These are phyloP conservation scores for Psilopsiagon aymara DNA, from an alignment of 2,113 vertebrate genomes.

Conservation along the genomic window DNA sequence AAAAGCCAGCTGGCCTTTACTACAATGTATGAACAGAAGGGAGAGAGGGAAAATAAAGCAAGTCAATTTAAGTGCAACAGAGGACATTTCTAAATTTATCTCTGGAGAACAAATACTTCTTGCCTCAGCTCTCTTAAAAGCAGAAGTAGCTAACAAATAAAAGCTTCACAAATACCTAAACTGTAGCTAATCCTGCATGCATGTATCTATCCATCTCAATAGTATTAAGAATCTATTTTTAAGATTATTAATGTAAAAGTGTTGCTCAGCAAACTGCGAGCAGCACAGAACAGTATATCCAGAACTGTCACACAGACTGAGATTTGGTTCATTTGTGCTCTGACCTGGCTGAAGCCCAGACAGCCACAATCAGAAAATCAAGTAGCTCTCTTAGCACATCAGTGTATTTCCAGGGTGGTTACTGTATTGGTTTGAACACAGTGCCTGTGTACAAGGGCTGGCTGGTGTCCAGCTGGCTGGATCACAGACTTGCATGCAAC, in stretches of 20 bases:
- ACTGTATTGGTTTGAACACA: neutral
- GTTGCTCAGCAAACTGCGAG: neutral
- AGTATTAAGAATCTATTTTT: neutral
- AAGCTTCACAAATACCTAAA: neutral
- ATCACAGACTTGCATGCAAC: neutral
- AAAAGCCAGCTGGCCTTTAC: neutral
- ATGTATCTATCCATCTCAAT: neutral
- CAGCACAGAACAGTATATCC: neutral
- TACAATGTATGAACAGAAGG: neutral
- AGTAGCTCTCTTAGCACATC: neutral
- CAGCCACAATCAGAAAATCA: neutral
- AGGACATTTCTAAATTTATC: neutral
- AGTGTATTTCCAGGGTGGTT: neutral
- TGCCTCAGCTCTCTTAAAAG: neutral
- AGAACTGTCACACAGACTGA: neutral
- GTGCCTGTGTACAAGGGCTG: neutral
- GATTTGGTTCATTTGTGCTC: neutral
- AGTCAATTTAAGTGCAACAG: neutral
- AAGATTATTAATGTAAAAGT: neutral
- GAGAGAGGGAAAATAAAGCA: neutral
- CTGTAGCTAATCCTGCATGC: neutral
- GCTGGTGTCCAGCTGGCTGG: conserved; percentile 4
- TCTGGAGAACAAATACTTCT: neutral
- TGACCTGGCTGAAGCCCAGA: neutral
- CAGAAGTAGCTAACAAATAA: neutral